phyloP scores from a whole-genome alignment of 1,140 invertebrate species.

The Phymastichus coffea region DNA sequence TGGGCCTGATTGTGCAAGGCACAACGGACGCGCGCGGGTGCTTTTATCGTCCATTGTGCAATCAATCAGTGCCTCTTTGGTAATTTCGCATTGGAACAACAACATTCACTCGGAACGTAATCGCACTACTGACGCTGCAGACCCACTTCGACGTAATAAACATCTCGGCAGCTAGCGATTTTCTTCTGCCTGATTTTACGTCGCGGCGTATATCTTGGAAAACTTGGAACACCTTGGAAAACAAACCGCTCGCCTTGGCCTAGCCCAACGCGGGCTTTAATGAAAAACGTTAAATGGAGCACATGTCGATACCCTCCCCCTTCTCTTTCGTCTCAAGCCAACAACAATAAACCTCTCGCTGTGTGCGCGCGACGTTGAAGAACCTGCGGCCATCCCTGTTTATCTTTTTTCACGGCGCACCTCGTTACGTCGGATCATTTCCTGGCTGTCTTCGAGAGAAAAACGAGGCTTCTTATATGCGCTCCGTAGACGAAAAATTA shows the following conservation, averaged over 20 bases:
- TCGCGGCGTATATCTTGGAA: no score
- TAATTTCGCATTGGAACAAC: no score
- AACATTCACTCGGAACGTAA: no score
- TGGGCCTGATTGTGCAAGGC: no score
- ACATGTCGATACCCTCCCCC: slow-evolving; percentile 3
- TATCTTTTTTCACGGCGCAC: slow-evolving; percentile 2
- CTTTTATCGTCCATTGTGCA: no score
- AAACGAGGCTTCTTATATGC: neutral
- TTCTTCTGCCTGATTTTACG: no score
- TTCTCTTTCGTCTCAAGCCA: slow-evolving; percentile 30
- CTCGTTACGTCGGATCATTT: neutral
- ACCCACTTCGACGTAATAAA: no score
- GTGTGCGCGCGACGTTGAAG: no score
- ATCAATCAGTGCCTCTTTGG: no score
- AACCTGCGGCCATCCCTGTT: neutral
- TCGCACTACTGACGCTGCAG: no score
- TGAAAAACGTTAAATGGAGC: neutral
- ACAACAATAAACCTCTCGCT: slow-evolving; percentile 40
- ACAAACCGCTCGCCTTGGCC: slow-evolving; percentile 42
- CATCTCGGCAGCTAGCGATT: no score
- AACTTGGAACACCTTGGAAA: slow-evolving; percentile 38
- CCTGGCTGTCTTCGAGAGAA: neutral
- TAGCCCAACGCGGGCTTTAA: slow-evolving; percentile 34
- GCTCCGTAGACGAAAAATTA: neutral
- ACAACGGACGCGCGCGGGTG: no score